Evolutionary conservation across 2,888 invertebrate genomes (phyloP), one percentile per base, ranked within the genome.

Genomic region (Macrostomum cliftonense): DNA sequence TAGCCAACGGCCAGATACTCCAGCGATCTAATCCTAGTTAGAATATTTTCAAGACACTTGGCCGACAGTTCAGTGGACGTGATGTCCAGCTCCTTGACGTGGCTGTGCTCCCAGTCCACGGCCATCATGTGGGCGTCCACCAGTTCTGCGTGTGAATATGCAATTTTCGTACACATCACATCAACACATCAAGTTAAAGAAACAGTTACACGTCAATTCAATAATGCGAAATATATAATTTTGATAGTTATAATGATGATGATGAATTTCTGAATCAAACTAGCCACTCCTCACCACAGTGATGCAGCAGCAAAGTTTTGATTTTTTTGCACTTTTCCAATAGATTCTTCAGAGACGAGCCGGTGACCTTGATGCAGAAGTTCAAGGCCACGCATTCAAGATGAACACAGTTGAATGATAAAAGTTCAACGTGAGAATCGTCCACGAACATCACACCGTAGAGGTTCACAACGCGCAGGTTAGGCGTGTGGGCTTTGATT

Each of bases 371-470:
- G 56, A 83, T 78, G 71, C 97, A 99, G 71, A 80, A 99, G 73
- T 95, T 95, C 9, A 97, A 85, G 4, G 95, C 89, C 53, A 99
- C 72, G 62, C 91, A 91, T 71, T 97, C 95, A 63, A 97, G 73
- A 79, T 95, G 77, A 60, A 91, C 91, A 67, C 91, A 91, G 65
- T 91, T 91, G 2, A 65, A 73, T 1, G 74, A 72, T 45, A 99
- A 86, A 0, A 95, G 88, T 67, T 99, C 97, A 44, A 99, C 91
- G 61, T 99, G 97, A 1, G 87, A 86, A 75, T 99, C 97, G 60
- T 95, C 95, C 9, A 93, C 85, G 59, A 93, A 93, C 71, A 89
- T 89, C 57, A 97, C 95, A 0, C 97, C 97, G 68, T 93, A 99
- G 45, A 99, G 74, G 71, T 97, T 99, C 62, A 99, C 93, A 11